Evolutionary conservation across 1,140 invertebrate genomes (phyloP).

Genomic region (Patella vulgata): DNA sequence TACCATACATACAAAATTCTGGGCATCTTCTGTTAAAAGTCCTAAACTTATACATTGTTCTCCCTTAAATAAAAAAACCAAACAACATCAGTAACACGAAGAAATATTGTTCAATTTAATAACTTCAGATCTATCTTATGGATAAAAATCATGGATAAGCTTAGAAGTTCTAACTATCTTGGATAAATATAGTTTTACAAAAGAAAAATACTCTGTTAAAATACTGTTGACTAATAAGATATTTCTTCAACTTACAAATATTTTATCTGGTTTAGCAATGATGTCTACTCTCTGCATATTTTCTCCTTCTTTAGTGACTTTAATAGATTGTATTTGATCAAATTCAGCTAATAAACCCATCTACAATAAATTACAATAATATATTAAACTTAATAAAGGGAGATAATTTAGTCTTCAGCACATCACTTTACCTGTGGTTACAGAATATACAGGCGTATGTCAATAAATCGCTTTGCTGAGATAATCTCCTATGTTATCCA

Average conservation of each 20-base stretch:
- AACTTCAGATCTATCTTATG: no score
- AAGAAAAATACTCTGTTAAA: no score
- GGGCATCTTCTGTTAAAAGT: constrained; percentile 84
- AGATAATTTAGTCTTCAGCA: neutral
- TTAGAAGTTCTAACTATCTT: no score
- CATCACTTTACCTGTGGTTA: no score
- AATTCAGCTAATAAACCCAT: constrained; percentile 74
- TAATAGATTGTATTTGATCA: constrained; percentile 79
- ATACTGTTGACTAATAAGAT: neutral
- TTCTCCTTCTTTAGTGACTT: constrained; percentile 79
- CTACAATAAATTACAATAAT: neutral
- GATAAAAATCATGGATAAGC: no score
- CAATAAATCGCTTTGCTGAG: no score
- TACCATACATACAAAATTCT: constrained; percentile 83
- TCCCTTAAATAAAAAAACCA: no score
- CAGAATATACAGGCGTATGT: no score
- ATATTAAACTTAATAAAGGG: neutral
- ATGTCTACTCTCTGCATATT: constrained; percentile 72
- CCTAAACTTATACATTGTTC: constrained; percentile 45
- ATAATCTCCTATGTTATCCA: no score
- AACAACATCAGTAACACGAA: no score
- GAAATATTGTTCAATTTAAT: no score
- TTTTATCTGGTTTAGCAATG: constrained; percentile 63
- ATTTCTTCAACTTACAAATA: constrained; percentile 66
- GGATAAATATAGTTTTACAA: no score